Base-by-base conservation (phyloP, 2,888 invertebrate genomes). In the Drosophila putrida region DNA sequence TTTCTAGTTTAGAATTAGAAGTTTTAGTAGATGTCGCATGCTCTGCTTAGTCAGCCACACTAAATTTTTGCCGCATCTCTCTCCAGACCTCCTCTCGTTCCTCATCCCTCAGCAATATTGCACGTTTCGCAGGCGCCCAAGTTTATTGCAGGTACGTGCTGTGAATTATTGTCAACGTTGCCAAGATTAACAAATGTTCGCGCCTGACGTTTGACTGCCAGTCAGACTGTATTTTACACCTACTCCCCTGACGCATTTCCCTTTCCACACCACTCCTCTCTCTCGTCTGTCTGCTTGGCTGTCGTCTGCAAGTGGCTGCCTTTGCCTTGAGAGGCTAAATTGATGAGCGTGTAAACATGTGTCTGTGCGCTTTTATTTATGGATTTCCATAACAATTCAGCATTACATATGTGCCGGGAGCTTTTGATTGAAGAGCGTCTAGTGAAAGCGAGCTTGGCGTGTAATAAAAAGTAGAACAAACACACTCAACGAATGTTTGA, bases 261-360 rank as follows among this genome's bases (percentile, higher is more conserved):
- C 28, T 20, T 20, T 8, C 28, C 28, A 28, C 8, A 5, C 35
- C 31, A n/a, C 35, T 33, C 13, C 11, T 41, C n/a, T 31, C 15
- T 6, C 35, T n/a, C 6, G 6, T 6, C 15, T 47, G 57, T 41
- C 35, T 57, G 25, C 39, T 13, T 28, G 28, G 11, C 41, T 41
- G 58, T 69, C 62, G 38, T 36, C 36, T 36, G 47, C 59, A 43
- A 43, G 25, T 43, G 43, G 44, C 28, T 53, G 27, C 13, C 11
- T 35, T 31, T 31, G 53, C 39, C 53, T 64, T 66, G 73, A 67
- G 35, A 60, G 71, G 71, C 63, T 68, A 82, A 83, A 83, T 83
- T 88, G 83, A 83, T 86, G 83, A 86, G 88, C 86, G 55, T 86
- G 88, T 83, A 86, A 83, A 88, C 83, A 88, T 78, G 83, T 80